phyloP scores from a whole-genome alignment of 2,888 invertebrate species.

The Caenorhabditis angaria region DNA sequence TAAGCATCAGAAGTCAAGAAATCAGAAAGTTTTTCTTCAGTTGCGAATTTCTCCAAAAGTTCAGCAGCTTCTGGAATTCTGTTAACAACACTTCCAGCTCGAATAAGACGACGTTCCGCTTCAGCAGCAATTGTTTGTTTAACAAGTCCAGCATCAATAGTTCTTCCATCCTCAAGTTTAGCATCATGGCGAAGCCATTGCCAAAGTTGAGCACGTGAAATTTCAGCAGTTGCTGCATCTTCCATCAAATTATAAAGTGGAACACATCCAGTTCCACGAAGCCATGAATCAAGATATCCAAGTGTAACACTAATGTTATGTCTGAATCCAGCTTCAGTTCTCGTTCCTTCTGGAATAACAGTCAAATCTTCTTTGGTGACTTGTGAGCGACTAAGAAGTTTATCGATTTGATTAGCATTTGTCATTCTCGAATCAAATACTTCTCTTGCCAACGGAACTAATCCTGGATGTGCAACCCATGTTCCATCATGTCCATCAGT shows the following conservation, averaged over 20 bases:
- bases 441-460: slow-evolving; percentile 75
- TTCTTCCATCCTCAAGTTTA: slow-evolving; percentile 72
- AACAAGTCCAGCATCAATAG: slow-evolving; percentile 67
- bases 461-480: slow-evolving; percentile 79
- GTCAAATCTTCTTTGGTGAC: slow-evolving; percentile 60
- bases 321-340: slow-evolving; percentile 78
- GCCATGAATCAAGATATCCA: slow-evolving; percentile 80
- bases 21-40: slow-evolving; percentile 78
- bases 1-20: slow-evolving; percentile 77
- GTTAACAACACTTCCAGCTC: slow-evolving; percentile 69
- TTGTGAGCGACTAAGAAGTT: slow-evolving; percentile 49
- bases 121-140: slow-evolving; percentile 73
- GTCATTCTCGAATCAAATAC: slow-evolving; percentile 60
- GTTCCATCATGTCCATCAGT: slow-evolving; percentile 79
- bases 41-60: slow-evolving; percentile 78
- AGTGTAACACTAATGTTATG: slow-evolving; percentile 80
- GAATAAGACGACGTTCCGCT: slow-evolving; percentile 61
- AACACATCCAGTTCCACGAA: slow-evolving; percentile 80
- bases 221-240: slow-evolving; percentile 83
- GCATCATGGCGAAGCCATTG: slow-evolving; percentile 80
- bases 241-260: slow-evolving; percentile 79
- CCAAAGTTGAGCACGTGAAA: slow-evolving; percentile 81
- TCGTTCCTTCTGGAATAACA: slow-evolving; percentile 78
- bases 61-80: slow-evolving; percentile 72
- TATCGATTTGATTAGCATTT: slow-evolving; percentile 64